Conservation (phyloP, 2,888 invertebrate genomes). For the Nemurella pictetii region DNA sequence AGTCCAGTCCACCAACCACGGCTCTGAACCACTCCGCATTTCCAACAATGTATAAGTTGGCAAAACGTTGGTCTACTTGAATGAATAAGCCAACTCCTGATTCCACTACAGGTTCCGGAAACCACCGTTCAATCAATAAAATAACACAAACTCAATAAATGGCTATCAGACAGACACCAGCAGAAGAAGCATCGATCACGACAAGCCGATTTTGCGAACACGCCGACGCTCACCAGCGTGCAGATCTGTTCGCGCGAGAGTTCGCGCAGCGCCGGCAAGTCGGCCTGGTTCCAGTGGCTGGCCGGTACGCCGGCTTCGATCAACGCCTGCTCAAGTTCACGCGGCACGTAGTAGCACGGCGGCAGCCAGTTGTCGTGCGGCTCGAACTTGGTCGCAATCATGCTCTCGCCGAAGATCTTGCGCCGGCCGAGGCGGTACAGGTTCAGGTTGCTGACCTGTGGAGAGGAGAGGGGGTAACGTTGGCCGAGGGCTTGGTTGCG, state of each 20-base stretch:
- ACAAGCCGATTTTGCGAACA: background rate
- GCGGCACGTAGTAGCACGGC: slow-evolving; percentile 90
- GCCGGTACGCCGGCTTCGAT: slow-evolving; percentile 75
- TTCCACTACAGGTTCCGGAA: too few species aligned
- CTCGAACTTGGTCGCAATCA: slow-evolving; percentile 99
- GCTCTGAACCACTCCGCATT: too few species aligned
- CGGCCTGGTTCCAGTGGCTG: slow-evolving; percentile 71
- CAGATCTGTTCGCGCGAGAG: slow-evolving; percentile 65
- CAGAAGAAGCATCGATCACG: background rate
- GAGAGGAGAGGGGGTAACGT: background rate
- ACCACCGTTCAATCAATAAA: slow-evolving; percentile 2
- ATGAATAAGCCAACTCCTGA: too few species aligned
- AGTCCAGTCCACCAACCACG: too few species aligned
- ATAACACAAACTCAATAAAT: background rate
- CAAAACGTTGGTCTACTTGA: too few species aligned
- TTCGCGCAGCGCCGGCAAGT: slow-evolving; percentile 65
- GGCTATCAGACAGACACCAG: background rate
- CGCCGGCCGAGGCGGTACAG: slow-evolving; percentile 89
- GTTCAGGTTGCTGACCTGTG: slow-evolving; percentile 82
- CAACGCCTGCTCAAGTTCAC: slow-evolving; percentile 73
- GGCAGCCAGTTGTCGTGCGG: slow-evolving; percentile 99
- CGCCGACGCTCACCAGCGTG: slow-evolving; percentile 61
- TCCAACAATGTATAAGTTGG: too few species aligned
- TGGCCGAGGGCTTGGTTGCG: background rate
- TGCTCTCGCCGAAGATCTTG: slow-evolving; percentile 87